phyloP scores from a whole-genome alignment of 1,140 invertebrate genomes.

The Drosophila tsacasi region DNA sequence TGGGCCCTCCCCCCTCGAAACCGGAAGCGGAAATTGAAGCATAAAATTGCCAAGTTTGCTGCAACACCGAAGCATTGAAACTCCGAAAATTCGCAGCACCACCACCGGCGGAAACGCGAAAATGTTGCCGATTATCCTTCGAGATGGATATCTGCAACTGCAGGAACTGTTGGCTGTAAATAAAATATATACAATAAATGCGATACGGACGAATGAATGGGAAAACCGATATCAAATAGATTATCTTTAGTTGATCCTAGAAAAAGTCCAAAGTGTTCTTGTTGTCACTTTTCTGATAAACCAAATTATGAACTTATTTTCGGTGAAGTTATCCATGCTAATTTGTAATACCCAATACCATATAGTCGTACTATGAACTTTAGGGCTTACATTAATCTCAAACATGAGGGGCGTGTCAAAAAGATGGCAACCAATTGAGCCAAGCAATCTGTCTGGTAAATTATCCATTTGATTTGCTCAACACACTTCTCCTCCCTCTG shows the following conservation, averaged over 20 bases:
- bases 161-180: slow-evolving; percentile 11
- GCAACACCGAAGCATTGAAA: slow-evolving; percentile 30
- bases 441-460: slow-evolving; percentile 50
- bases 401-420: slow-evolving; percentile 6
- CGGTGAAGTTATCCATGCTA: background rate
- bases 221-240: background rate
- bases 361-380: background rate
- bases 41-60: slow-evolving; percentile 81
- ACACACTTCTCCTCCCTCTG: background rate
- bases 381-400: background rate
- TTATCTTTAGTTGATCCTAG: background rate
- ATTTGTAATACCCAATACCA: background rate
- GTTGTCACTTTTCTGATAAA: background rate
- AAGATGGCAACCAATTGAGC: slow-evolving; percentile 2
- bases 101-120: slow-evolving; percentile 39
- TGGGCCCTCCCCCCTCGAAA: slow-evolving; percentile 11
- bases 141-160: slow-evolving; percentile 31
- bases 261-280: too few species aligned
- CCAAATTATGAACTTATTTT: background rate
- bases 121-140: slow-evolving; percentile 47
- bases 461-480: slow-evolving; percentile 68
- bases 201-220: background rate
- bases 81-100: slow-evolving; percentile 9
- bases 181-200: slow-evolving; percentile 32
- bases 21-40: slow-evolving; percentile 82